phyloP scores from a whole-genome alignment of 2,113 vertebrate species.

The Mungos mungo region DNA sequence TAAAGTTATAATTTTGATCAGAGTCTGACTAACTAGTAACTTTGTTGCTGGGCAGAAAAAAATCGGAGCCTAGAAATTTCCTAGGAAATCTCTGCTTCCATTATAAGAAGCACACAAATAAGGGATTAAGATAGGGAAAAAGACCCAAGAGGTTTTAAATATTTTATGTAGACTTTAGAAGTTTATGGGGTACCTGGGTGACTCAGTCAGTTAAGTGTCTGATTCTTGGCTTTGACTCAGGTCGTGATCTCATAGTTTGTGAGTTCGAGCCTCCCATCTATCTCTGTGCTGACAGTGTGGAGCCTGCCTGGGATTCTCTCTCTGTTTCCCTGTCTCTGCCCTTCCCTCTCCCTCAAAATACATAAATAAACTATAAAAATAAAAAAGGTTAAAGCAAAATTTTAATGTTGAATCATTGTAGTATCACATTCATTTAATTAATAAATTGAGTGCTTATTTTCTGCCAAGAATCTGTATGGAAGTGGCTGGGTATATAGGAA shows the following conservation, averaged over 20 bases:
- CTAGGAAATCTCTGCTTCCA: not conserved
- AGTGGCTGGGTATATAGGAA: not conserved
- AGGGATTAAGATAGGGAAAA: not conserved
- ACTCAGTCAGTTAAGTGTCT: no score
- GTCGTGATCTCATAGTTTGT: no score
- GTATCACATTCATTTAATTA: not conserved
- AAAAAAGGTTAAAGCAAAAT: not conserved
- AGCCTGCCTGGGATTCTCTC: no score
- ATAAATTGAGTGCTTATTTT: not conserved
- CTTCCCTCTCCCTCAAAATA: no score
- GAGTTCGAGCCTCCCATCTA: no score
- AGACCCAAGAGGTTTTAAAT: not conserved
- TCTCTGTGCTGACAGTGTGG: no score
- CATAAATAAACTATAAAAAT: no score
- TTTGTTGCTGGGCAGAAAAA: conserved; percentile 11
- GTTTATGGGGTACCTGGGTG: not conserved
- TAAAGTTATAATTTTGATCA: conserved; percentile 5
- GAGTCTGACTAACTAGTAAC: not conserved
- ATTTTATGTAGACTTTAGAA: not conserved
- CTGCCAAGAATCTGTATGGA: not conserved
- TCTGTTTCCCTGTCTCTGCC: no score
- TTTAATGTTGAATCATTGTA: not conserved
- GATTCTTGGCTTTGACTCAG: no score
- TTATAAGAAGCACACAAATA: not conserved
- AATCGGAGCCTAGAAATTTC: not conserved